Conservation (phyloP, 2,797 vertebrate genomes). For the Zalophus californianus region DNA sequence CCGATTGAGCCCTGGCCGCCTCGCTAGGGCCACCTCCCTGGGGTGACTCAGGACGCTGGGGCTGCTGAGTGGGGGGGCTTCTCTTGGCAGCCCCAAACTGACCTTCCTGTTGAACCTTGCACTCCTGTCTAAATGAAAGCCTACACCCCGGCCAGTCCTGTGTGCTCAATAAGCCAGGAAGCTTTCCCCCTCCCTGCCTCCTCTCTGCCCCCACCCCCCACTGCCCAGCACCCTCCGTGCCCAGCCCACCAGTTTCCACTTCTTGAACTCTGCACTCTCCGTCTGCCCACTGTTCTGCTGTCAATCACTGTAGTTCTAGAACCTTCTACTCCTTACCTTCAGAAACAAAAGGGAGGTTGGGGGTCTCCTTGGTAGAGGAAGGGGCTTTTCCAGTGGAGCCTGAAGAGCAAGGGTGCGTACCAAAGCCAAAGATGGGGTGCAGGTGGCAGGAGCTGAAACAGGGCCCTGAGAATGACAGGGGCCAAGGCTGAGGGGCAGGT, state of each 20-base stretch:
- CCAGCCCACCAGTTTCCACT: background rate
- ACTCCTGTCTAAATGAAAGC: too few species aligned
- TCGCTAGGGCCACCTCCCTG: background rate
- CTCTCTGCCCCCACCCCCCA: rapidly evolving
- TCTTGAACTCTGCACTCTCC: background rate
- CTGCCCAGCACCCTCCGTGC: background rate
- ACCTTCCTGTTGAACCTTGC: background rate
- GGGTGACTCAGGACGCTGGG: background rate
- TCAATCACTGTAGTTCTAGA: background rate
- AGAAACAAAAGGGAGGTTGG: background rate
- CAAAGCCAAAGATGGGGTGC: background rate
- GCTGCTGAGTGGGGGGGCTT: background rate
- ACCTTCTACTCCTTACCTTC: background rate
- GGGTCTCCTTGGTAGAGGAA: background rate
- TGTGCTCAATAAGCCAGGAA: background rate
- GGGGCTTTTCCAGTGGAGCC: background rate
- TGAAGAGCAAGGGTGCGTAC: background rate
- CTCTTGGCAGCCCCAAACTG: background rate
- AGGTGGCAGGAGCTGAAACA: background rate
- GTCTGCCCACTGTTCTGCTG: background rate
- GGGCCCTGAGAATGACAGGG: background rate
- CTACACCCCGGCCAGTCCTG: background rate
- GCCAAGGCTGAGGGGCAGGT: background rate
- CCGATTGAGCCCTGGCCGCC: background rate
- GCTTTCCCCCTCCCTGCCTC: too few species aligned